Evolutionary conservation across 1,140 invertebrate species (phyloP).

Genomic region (Aricia agestis): DNA sequence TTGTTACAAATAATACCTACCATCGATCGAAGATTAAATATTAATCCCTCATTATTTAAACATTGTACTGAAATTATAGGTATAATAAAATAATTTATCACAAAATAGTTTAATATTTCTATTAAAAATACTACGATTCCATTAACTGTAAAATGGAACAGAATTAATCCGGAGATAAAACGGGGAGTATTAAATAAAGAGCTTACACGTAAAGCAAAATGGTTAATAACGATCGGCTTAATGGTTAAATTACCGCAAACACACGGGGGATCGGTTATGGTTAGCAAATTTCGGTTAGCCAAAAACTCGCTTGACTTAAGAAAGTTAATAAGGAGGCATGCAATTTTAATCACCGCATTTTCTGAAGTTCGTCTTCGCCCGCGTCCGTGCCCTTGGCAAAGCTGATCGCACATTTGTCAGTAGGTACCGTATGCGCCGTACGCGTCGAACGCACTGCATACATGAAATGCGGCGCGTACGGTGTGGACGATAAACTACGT

Average conservation of each 20-base stretch:
- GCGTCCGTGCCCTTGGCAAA: not conserved
- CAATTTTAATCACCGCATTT: not conserved
- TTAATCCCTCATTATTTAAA: no score
- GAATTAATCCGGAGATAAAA: slow-evolving; percentile 35
- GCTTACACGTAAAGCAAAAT: slow-evolving; percentile 37
- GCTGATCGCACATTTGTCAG: no score
- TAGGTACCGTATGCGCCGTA: no score
- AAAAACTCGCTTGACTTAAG: not conserved
- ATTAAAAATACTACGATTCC: slow-evolving; percentile 15
- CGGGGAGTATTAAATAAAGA: slow-evolving; percentile 33
- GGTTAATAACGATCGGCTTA: slow-evolving; percentile 35
- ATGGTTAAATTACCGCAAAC: slow-evolving; percentile 35
- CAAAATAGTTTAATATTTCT: not conserved
- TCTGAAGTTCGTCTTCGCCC: not conserved
- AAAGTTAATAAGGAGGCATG: not conserved
- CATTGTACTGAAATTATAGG: no score
- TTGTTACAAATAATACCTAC: no score
- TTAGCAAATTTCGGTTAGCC: slow-evolving; percentile 21
- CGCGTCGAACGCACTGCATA: no score
- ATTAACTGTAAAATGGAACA: slow-evolving; percentile 26
- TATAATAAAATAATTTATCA: not conserved
- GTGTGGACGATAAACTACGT: no score
- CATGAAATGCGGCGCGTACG: no score
- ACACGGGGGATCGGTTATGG: slow-evolving; percentile 31
- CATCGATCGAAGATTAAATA: no score